Percentiles rank a stretch among this genome's conserved stretches.
These are phyloP conservation scores for Brachionus rotundiformis DNA, from an alignment of 1,140 invertebrate genomes.

Conservation along the genomic window DNA sequence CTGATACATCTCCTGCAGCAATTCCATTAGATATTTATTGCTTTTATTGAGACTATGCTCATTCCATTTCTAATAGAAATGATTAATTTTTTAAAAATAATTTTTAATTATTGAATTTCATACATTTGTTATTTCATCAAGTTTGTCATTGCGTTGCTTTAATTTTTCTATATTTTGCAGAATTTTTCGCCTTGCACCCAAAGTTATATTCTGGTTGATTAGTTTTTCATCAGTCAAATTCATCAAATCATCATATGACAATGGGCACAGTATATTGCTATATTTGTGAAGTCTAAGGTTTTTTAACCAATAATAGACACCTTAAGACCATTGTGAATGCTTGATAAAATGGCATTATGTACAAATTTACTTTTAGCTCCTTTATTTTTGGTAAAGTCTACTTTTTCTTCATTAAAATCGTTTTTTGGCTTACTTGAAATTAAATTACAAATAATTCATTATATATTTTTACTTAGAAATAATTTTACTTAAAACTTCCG, in stretches of 20 bases:
- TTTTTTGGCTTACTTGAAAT: neutral
- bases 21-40: neutral
- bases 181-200: slow-evolving; percentile 40
- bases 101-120: neutral
- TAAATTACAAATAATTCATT: too few species aligned
- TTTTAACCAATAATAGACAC: slow-evolving; percentile 21
- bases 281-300: slow-evolving; percentile 34
- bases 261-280: neutral
- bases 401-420: neutral
- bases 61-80: neutral
- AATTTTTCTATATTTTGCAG: slow-evolving; percentile 5
- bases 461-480: neutral
- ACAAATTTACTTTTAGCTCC: neutral
- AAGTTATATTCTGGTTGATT: neutral
- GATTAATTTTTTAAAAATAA: neutral
- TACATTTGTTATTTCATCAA: slow-evolving; percentile 24
- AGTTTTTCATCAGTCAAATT: slow-evolving; percentile 45
- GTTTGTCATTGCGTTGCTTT: neutral
- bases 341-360: neutral
- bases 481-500: neutral
- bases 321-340: neutral
- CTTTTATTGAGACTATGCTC: neutral
- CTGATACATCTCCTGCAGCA: neutral
- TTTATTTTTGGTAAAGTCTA: neutral
- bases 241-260: slow-evolving; percentile 27